Evolutionary conservation across 2,888 invertebrate species (phyloP), one percentile per base, ranked within the genome.

Genomic region (Rotaria macrura): DNA sequence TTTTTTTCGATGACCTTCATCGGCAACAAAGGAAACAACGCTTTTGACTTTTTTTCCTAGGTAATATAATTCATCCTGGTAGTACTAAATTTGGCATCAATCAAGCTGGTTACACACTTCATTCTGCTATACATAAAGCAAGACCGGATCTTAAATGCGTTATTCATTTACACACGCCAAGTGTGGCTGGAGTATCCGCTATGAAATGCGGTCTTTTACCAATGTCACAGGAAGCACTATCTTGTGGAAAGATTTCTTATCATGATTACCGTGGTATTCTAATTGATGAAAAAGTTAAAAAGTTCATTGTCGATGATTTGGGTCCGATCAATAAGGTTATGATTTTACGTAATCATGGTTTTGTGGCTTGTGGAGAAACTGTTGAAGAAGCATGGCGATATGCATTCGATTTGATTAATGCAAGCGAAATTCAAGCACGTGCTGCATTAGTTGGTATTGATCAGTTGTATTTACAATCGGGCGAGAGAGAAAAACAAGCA

Each of bases 121-220:
- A 87, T 72, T 85, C 87, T 87, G 95, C 95, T 87, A 95, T 99
- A 89, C 98, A 99, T 92, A 95, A 96, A 85, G 95, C 96, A 25
- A 94, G 98, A 87, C 98, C 97, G 47, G 98, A 99, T 92, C 94
- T 98, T 89, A 95, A 95, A 89, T 97, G 97, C 92, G 94, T 98
- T 91, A 94, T 99, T 89, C 97, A 98, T 92, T 93, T 98, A 88
- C 96, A 96, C 89, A 94, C 95, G 88, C 94, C 95, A 87, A 93
- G 94, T 84, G 95, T 95, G 87, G 94, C 96, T 84, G 96, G 96
- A 87, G 94, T 96, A 89, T 92, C 93, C 91, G 43, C 54, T 34
- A 84, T 85, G 54, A 85, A 85, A 84, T 86, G 85, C 23, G 85
- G 87, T 25, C 52, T 87, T 40, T 29, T 87, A 52, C 95, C 97